Conservation (phyloP, 1,140 invertebrate genomes). For the Megathymus violae region DNA sequence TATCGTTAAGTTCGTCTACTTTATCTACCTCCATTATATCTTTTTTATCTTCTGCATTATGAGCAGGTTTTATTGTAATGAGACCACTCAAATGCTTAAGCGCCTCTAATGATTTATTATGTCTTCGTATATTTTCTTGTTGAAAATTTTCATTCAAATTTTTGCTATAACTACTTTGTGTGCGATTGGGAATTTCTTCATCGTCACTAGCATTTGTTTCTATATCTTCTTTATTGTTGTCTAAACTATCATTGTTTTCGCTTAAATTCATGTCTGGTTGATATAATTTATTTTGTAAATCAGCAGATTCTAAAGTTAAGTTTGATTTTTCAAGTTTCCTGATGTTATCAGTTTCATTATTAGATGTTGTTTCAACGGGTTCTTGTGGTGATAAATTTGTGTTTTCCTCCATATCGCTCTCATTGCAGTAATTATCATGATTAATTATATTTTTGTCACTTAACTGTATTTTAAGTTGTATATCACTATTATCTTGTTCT, state of each 20-base stretch:
- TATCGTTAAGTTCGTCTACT: slow-evolving; percentile 12
- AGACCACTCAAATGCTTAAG: slow-evolving; percentile 67
- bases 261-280: slow-evolving; percentile 2
- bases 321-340: slow-evolving; percentile 7
- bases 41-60: slow-evolving; percentile 35
- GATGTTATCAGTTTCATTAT: slow-evolving; percentile 23
- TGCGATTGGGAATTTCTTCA: slow-evolving; percentile 13
- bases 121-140: slow-evolving; percentile 21
- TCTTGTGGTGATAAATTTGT: slow-evolving; percentile 1
- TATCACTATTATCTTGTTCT: slow-evolving; percentile 19
- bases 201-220: slow-evolving; percentile 27
- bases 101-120: slow-evolving; percentile 49
- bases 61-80: slow-evolving; percentile 57
- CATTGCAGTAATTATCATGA: slow-evolving; percentile 14
- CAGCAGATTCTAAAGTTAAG: neutral
- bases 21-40: slow-evolving; percentile 1
- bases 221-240: slow-evolving; percentile 11
- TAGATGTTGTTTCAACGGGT: slow-evolving; percentile 15
- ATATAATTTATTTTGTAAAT: slow-evolving; percentile 8
- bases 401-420: neutral
- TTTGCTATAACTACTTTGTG: slow-evolving; percentile 9
- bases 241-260: slow-evolving; percentile 16
- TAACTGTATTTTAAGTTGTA: slow-evolving; percentile 22
- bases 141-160: neutral
- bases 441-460: slow-evolving; percentile 6